These are phyloP conservation scores for Capromys pilorides DNA, from an alignment of 2,797 vertebrate genomes.

Conservation along the genomic window DNA sequence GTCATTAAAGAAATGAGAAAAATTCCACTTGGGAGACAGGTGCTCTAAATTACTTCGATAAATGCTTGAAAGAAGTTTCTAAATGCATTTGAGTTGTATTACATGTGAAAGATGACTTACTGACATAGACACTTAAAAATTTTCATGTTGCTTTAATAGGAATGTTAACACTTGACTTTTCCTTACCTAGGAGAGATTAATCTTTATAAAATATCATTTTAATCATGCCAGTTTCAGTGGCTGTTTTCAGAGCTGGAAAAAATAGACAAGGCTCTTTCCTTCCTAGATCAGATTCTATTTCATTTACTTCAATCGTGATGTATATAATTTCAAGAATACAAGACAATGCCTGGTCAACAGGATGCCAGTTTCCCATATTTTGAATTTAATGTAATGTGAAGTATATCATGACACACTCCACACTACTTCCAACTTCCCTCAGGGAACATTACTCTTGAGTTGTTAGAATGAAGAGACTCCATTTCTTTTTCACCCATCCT, in stretches of 20 bases:
- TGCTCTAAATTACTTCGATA: constrained; percentile 57
- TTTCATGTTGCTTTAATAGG: constrained; percentile 53
- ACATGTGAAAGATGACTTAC: constrained; percentile 60
- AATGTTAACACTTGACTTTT: constrained; percentile 59
- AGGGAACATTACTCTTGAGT: not conserved
- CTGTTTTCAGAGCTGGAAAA: constrained; percentile 12
- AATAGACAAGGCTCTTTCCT: not conserved
- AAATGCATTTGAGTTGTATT: constrained; percentile 49
- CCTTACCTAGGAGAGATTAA: constrained; percentile 55
- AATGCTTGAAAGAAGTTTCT: constrained; percentile 64
- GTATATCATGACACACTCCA: not conserved
- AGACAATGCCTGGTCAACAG: not conserved
- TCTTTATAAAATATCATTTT: constrained; percentile 64
- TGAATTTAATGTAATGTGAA: not conserved
- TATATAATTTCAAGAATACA: not conserved
- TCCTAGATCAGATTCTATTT: constrained; percentile 25
- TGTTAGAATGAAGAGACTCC: not conserved
- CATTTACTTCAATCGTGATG: not conserved
- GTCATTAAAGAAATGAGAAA: constrained; percentile 53
- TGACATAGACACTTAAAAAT: constrained; percentile 58
- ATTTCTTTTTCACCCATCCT: not conserved
- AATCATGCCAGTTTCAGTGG: constrained; percentile 3
- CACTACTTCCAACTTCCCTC: not conserved
- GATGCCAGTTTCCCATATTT: not conserved
- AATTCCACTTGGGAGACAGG: constrained; percentile 11